Conservation (phyloP, 2,888 invertebrate species). For the Ptychoptera albimana region DNA sequence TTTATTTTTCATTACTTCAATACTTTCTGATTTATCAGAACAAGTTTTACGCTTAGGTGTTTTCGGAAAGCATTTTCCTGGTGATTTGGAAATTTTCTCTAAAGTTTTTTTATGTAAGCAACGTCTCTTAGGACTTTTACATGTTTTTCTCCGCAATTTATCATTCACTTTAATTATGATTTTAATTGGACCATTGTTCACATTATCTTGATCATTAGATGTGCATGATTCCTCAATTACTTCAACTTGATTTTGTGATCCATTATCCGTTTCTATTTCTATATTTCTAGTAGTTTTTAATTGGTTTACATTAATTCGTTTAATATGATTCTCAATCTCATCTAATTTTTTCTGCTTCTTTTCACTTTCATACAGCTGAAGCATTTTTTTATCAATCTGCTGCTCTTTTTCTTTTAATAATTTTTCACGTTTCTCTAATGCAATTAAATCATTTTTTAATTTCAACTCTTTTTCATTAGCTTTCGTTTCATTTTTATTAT, state of each 20-base stretch:
- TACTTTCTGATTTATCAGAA: background rate
- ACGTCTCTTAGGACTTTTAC: slow-evolving; percentile 13
- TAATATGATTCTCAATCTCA: slow-evolving; percentile 5
- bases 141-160: slow-evolving; percentile 13
- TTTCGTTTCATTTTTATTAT: slow-evolving; percentile 4
- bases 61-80: slow-evolving; percentile 7
- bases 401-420: slow-evolving; percentile 21
- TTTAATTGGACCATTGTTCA: slow-evolving; percentile 15
- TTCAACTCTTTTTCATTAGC: slow-evolving; percentile 5
- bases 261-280: slow-evolving; percentile 6
- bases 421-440: slow-evolving; percentile 15
- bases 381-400: slow-evolving; percentile 14
- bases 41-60: slow-evolving; percentile 1
- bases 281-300: slow-evolving; percentile 1
- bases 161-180: slow-evolving; percentile 22
- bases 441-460: slow-evolving; percentile 5
- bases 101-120: background rate
- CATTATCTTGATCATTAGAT: background rate
- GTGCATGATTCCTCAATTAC: background rate
- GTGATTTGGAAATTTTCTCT: background rate
- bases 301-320: background rate
- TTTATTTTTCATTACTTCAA: background rate
- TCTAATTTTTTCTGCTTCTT: slow-evolving; percentile 6
- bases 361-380: slow-evolving; percentile 16
- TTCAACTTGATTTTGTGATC: background rate